Conservation (phyloP, 2,797 vertebrate genomes). For the Labroides dimidiatus region DNA sequence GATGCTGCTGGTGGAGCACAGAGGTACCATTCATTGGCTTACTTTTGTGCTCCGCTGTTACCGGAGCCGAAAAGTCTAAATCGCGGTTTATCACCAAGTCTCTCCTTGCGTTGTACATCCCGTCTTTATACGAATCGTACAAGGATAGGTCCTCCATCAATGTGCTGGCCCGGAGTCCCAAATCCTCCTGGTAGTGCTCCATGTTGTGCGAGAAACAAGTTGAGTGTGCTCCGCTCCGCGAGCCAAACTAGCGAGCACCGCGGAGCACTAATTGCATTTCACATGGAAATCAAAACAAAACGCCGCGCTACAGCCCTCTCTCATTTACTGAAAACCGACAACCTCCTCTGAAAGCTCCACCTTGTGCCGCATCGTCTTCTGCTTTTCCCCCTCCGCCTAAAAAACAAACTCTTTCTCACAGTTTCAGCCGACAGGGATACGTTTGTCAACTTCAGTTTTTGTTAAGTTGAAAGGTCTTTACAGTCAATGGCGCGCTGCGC, state of each 20-base stretch:
- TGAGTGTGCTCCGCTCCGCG: slow-evolving; percentile 68
- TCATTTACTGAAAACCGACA: slow-evolving; percentile 54
- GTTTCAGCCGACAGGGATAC: slow-evolving; percentile 79
- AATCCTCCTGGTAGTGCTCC: slow-evolving; percentile 87
- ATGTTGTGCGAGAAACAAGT: slow-evolving; percentile 82
- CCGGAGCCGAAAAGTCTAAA: slow-evolving; percentile 78
- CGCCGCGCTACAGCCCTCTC: slow-evolving; percentile 70
- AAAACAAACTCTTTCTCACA: slow-evolving; percentile 77
- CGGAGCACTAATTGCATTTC: slow-evolving; percentile 81
- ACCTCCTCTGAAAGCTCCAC: slow-evolving; percentile 49
- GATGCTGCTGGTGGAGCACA: slow-evolving; percentile 82
- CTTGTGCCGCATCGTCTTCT: slow-evolving; percentile 63
- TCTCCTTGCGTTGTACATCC: slow-evolving; percentile 77
- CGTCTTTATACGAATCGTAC: slow-evolving; percentile 81
- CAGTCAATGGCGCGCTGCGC: slow-evolving; percentile 92
- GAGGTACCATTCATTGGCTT: slow-evolving; percentile 84
- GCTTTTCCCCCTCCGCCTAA: slow-evolving; percentile 40
- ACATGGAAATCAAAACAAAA: slow-evolving; percentile 84
- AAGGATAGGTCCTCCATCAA: slow-evolving; percentile 86
- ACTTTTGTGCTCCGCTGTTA: slow-evolving; percentile 76
- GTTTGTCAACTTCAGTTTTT: slow-evolving; percentile 89
- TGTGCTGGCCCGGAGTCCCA: slow-evolving; percentile 80
- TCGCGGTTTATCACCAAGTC: slow-evolving; percentile 82
- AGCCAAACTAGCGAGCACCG: slow-evolving; percentile 73
- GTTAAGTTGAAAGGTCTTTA: slow-evolving; percentile 89